A percentile compares a stretch with the other conserved stretches of the same genome.
These are phyloP conservation scores for Calycopis cecrops DNA, from an alignment of 1,140 invertebrate species.

Conservation along the genomic window DNA sequence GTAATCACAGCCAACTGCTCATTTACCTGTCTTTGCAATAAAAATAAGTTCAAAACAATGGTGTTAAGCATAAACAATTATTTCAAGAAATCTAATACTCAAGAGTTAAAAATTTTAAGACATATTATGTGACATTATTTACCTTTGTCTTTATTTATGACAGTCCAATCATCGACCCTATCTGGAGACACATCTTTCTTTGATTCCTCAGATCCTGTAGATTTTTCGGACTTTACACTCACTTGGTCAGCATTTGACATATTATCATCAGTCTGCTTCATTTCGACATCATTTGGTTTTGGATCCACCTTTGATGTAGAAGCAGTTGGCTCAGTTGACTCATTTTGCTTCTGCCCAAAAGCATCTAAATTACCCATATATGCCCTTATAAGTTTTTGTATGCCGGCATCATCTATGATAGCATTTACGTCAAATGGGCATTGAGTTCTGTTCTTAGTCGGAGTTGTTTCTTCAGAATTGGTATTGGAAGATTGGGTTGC, in stretches of 20 bases:
- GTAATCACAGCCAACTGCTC: too few species aligned
- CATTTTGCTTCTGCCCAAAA: too few species aligned
- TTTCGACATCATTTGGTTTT: slow-evolving; percentile 33
- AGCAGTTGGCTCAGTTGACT: slow-evolving; percentile 19
- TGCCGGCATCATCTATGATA: slow-evolving; percentile 24
- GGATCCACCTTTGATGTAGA: slow-evolving; percentile 12
- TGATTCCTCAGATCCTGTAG: slow-evolving; percentile 18
- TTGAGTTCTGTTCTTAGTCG: slow-evolving; percentile 6
- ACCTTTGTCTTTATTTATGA: slow-evolving; percentile 64
- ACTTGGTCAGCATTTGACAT: slow-evolving; percentile 24
- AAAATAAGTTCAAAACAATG: too few species aligned
- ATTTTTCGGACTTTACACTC: slow-evolving; percentile 30
- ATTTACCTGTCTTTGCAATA: too few species aligned
- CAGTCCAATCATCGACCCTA: slow-evolving; percentile 56
- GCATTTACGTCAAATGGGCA: slow-evolving; percentile 26
- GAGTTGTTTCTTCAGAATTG: slow-evolving; percentile 7
- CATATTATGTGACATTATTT: too few species aligned
- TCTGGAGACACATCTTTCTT: slow-evolving; percentile 48
- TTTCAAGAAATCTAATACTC: too few species aligned
- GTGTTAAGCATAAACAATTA: too few species aligned
- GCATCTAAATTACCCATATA: slow-evolving; percentile 21
- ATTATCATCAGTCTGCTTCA: slow-evolving; percentile 34
- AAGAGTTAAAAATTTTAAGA: too few species aligned
- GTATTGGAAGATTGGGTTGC: not conserved
- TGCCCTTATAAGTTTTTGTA: slow-evolving; percentile 31